Evolutionary conservation across 2,113 vertebrate species (phyloP), one percentile per base, ranked within the genome.

Genomic region (Grantiella picta): DNA sequence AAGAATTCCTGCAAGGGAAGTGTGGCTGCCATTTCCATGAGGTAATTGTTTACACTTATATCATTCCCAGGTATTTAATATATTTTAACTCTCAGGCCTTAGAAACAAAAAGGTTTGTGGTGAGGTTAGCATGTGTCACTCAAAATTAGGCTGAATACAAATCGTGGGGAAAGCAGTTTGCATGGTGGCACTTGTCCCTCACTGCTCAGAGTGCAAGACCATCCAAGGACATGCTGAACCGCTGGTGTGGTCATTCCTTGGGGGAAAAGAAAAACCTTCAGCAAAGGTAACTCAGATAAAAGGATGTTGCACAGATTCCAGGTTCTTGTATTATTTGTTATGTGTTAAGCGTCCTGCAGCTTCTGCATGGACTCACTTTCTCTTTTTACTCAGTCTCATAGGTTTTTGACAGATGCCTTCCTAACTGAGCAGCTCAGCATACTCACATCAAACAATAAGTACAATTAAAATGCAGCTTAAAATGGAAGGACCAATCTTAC

Each of bases 1-100:
- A 99, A 89, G 99, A 99, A 96, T 99, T 99, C 92, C 97, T 99
- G 79, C 99, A 99, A 95, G 99, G 99, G 12, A 98, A 97, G 11
- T 99, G 99, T 3, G 99, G 99, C 61, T 99, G 99, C 80, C 99
- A 99, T 98, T 99, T 99, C 65, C 99, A 99, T 56, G 98, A 99
- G 99, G 99, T 99, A 98, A 95, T 73, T 29, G 20, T 73, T 95
- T 69, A 86, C 0, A 1, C 40, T 75, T 65, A 2, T 50, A 36
- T 52, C 6, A 69, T 77, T 94, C 69, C 61, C 60, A 47, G 35
- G 45, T 85, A 83, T 72, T 87, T 82, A 70, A 89, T 80, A 29
- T n/a, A 28, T 72, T 89, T 95, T 77, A 61, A 65, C 42, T 78
- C 15, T 35, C 36, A 70, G 20, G 13, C 71, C 60, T 59, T 65